phyloP scores from a whole-genome alignment of 1,140 invertebrate genomes.

The Theocolax elegans region DNA sequence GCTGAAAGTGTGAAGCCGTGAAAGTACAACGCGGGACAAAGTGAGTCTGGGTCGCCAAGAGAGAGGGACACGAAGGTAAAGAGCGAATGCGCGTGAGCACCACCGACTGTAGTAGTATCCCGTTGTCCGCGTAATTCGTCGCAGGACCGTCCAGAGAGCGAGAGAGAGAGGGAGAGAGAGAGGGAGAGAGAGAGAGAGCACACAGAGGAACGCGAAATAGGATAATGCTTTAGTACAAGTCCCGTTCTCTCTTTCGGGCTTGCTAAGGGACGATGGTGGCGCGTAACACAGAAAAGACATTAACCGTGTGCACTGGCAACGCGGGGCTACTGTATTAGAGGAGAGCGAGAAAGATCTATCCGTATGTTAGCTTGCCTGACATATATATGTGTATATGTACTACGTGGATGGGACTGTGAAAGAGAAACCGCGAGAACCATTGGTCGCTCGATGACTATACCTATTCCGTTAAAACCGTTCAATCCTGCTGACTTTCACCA shows the following conservation, averaged over 20 bases:
- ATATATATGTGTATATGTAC: slow-evolving; percentile 13
- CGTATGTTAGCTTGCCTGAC: background rate
- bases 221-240: slow-evolving; percentile 56
- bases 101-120: slow-evolving; percentile 36
- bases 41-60: background rate
- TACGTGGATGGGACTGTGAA: slow-evolving; percentile 24
- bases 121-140: slow-evolving; percentile 53
- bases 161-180: slow-evolving; percentile 27
- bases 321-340: slow-evolving; percentile 41
- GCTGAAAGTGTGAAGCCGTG: slow-evolving; percentile 38
- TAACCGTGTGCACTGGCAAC: slow-evolving; percentile 54
- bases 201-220: slow-evolving; percentile 55
- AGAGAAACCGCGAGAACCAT: slow-evolving; percentile 49
- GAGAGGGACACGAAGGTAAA: slow-evolving; percentile 3
- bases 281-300: slow-evolving; percentile 66
- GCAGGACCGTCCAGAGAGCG: slow-evolving; percentile 44
- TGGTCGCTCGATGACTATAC: slow-evolving; percentile 41
- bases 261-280: slow-evolving; percentile 56
- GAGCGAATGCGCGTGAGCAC: slow-evolving; percentile 34
- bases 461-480: background rate
- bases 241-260: slow-evolving; percentile 13
- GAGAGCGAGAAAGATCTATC: slow-evolving; percentile 45
- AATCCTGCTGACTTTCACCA: background rate
- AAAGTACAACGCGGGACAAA: slow-evolving; percentile 33
- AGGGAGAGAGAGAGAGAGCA: background rate